Percentiles rank a stretch among this genome's conserved stretches.
These are phyloP conservation scores for Pangasius sanitwongsei DNA, from an alignment of 2,797 vertebrate species.

Conservation along the genomic window DNA sequence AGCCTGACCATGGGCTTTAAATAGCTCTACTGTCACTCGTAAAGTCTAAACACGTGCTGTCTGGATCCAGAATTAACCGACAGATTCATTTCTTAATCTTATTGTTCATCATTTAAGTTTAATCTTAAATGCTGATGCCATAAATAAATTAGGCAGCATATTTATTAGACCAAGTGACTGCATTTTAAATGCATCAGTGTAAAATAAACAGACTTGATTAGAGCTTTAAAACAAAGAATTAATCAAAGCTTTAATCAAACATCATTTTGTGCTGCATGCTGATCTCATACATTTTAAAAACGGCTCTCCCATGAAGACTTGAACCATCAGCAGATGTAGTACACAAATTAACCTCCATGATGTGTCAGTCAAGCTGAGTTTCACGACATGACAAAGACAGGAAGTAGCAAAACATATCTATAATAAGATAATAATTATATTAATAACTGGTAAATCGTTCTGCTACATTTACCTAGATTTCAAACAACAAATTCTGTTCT, in stretches of 20 bases:
- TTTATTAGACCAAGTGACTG: neutral
- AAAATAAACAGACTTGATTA: slow-evolving; percentile 11
- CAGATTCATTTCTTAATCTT: neutral
- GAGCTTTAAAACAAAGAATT: neutral
- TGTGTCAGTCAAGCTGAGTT: slow-evolving; percentile 13
- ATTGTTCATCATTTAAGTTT: neutral
- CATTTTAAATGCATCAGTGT: neutral
- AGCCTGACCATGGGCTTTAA: neutral
- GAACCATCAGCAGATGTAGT: slow-evolving; percentile 21
- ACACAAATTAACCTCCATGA: slow-evolving; percentile 16
- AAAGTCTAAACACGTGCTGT: neutral
- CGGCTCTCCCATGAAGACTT: neutral
- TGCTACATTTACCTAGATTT: neutral
- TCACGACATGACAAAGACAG: neutral
- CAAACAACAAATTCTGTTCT: neutral
- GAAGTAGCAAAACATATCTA: neutral
- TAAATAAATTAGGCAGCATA: neutral
- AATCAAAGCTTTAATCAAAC: slow-evolving; percentile 28
- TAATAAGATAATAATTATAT: too few relatives aligned
- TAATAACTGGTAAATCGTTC: neutral
- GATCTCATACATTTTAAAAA: slow-evolving; percentile 36
- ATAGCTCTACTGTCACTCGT: slow-evolving; percentile 7
- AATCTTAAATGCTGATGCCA: neutral
- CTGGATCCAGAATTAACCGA: neutral
- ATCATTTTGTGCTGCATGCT: slow-evolving; percentile 9